Evolutionary conservation across 2,113 vertebrate genomes (phyloP), one percentile per base, ranked within the genome.

Genomic region (Lepidothrix coronata): DNA sequence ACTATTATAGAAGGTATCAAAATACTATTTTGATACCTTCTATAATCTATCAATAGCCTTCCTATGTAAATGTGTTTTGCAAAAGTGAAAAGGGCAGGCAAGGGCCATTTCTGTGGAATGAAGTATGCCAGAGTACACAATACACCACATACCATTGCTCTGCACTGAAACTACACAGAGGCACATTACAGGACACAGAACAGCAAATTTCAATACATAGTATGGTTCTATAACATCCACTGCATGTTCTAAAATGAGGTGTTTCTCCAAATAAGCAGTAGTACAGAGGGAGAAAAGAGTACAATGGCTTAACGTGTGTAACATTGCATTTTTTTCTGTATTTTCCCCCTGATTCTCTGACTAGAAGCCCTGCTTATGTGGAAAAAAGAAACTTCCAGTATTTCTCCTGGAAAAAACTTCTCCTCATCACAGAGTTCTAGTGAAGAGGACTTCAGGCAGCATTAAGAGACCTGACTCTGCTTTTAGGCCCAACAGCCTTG

Each of bases 281-380:
- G 22, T 11, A 61, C 21, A 8, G 12, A 13, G 20, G 5, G 17
- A 31, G 10, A 0, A 1, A n/a, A 67, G 43, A 25, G 20, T 41
- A 54, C 11, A 62, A 48, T 16, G 46, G 17, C 4, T 41, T 25
- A 81, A 46, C 5, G 33, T 3, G 8, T 9, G 7, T 25, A 65
- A 67, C 11, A 15, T 14, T 28, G 5, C 20, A 10, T 48, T 87
- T 87, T 31, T 31, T 59, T 6, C 48, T 17, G 3, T 58, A 20
- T 11, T 83, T 31, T 1, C 5, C 10, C 48, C 12, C 11, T n/a
- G 12, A 8, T 54, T 44, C 51, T 87, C 52, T 71, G 21, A 46
- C 27, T 72, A 19, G 11, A 93, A 89, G 30, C 12, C 11, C n/a
- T 82, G 35, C 7, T 33, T 46, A 15, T 10, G 8, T 37, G 17